Conservation (phyloP, 2,113 vertebrate species). For the Forbesichthys agassizii region DNA sequence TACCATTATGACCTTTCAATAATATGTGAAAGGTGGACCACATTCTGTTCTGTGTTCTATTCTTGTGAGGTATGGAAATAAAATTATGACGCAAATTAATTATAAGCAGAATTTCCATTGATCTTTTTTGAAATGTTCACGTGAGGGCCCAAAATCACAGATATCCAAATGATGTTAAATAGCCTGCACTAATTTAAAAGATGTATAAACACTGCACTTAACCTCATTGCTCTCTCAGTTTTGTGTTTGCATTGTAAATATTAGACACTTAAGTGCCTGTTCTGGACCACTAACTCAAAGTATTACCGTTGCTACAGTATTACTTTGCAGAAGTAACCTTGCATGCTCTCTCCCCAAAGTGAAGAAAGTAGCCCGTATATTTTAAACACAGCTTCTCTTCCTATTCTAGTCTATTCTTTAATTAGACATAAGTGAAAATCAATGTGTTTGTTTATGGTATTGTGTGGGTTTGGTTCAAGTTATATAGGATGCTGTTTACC, state of each 20-base stretch:
- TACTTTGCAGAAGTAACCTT: slow-evolving; percentile 24
- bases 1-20: background rate
- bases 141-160: slow-evolving; percentile 31
- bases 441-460: background rate
- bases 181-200: slow-evolving; percentile 25
- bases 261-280: slow-evolving; percentile 41
- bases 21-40: background rate
- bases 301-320: slow-evolving; percentile 34
- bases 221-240: slow-evolving; percentile 19
- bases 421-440: slow-evolving; percentile 11
- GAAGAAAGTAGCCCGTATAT: background rate
- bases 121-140: slow-evolving; percentile 3
- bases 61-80: too few relatives aligned
- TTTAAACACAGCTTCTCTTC: background rate
- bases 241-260: slow-evolving; percentile 54
- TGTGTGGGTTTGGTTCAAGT: too few relatives aligned
- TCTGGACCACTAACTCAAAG: slow-evolving; percentile 44
- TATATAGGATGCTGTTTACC: background rate
- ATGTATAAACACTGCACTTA: slow-evolving; percentile 5
- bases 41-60: background rate
- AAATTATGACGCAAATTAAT: background rate
- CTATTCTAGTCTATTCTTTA: slow-evolving; percentile 21
- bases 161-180: slow-evolving; percentile 34
- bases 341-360: background rate
- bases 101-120: background rate